Base-by-base conservation (phyloP, 1,140 invertebrate species). In the Diorhabda carinulata region DNA sequence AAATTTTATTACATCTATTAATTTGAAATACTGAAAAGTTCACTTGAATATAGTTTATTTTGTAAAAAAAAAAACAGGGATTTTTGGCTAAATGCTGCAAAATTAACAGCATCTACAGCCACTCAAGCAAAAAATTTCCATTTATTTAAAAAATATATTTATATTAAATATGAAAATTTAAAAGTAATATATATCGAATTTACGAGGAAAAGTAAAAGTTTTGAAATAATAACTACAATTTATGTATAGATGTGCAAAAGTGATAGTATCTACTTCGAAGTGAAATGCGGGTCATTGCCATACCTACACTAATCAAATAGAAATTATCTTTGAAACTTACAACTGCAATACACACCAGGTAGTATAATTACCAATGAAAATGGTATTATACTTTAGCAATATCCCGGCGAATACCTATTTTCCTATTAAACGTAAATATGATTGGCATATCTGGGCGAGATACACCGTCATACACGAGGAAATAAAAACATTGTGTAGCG, bases 401-500 rank as follows among this genome's bases (percentile, higher is more conserved):
- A 8, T 6, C n/a, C 47, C 47, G 47, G 47, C 47, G 4, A 52
- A n/a, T 52, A 52, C n/a, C 47, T 52, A 52, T 52, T 52, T 52
- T 6, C 6, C 6, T 52, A 52, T 6, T 43, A 62, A 8, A 62
- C 6, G 43, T 43, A 62, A 62, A 62, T 41, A 62, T 62, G 61
- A 62, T 62, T 62, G 61, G 61, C 61, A 62, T 62, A 62, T 62
- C 61, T 52, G 47, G 47, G 47, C 47, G 47, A 52, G 47, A 52
- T 52, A 52, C 6, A 8, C 47, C 47, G 47, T 52, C 47, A 52
- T 6, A 52, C 47, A 52, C 47, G 47, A 52, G 47, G 47, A 52
- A 25, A 52, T 52, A 52, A 52, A 52, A 52, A 52, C 47, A 52
- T n/a, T 6, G 47, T 6, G 6, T 8, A 52, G 47, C 47, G 47